Conservation (phyloP, 1,140 invertebrate genomes). For the Acyrthosiphon pisum region DNA sequence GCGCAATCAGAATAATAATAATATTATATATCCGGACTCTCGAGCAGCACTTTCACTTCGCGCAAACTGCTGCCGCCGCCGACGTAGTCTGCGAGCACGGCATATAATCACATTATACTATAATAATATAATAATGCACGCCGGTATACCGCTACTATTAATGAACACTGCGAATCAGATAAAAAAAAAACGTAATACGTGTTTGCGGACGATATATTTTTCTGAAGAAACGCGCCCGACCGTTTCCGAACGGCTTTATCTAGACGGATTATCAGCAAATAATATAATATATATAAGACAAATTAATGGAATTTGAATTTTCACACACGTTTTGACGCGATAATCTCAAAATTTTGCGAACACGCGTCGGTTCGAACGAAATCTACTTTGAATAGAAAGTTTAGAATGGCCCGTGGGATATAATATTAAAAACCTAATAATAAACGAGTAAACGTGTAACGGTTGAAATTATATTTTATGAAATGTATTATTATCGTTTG, state of each 20-base stretch:
- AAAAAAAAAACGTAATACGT: conserved; percentile 39
- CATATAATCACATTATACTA: conserved; percentile 11
- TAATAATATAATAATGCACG: neutral
- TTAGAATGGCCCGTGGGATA: conserved; percentile 29
- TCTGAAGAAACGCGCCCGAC: conserved; percentile 29
- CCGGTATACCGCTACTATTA: conserved; percentile 8
- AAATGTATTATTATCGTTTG: neutral
- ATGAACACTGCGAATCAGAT: conserved; percentile 25
- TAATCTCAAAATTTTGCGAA: conserved; percentile 35
- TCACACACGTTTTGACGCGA: conserved; percentile 30
- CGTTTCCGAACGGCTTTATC: conserved; percentile 11
- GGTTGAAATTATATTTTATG: conserved; percentile 16
- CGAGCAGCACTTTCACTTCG: conserved; percentile 50
- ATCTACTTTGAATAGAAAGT: conserved; percentile 43
- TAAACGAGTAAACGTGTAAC: conserved; percentile 8
- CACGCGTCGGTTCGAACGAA: neutral
- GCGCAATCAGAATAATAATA: conserved; percentile 47
- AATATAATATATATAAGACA: neutral
- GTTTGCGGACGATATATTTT: conserved; percentile 14
- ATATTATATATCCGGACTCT: conserved; percentile 47
- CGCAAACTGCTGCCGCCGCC: neutral
- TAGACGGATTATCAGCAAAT: conserved; percentile 39
- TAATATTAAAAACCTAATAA: conserved; percentile 3
- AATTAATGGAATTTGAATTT: conserved; percentile 39
- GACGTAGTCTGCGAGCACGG: neutral